These are phyloP conservation scores for Brenthis ino DNA, from an alignment of 2,888 invertebrate species.

Conservation along the genomic window DNA sequence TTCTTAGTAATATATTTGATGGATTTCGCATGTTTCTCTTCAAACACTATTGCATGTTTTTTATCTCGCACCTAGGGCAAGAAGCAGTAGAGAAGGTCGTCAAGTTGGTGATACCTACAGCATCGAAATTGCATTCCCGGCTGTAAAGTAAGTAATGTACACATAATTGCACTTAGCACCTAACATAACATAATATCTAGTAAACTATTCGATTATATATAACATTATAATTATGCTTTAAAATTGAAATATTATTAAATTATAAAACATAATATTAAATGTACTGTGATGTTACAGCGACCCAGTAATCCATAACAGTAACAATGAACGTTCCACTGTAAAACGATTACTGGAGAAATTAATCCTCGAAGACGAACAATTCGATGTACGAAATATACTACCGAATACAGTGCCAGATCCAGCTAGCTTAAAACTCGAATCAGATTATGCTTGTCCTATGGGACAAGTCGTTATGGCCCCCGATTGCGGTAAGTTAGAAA, in stretches of 20 bases:
- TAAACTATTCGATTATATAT: not conserved
- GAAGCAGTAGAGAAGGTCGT: conserved; percentile 88
- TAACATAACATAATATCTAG: conserved; percentile 2
- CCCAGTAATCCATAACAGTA: conserved; percentile 92
- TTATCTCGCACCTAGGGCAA: conserved; percentile 85
- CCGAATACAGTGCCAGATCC: conserved; percentile 98
- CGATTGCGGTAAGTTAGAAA: conserved; percentile 88
- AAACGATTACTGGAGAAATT: conserved; percentile 92
- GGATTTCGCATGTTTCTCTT: conserved; percentile 59
- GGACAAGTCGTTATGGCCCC: conserved; percentile 97
- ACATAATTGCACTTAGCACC: conserved; percentile 60
- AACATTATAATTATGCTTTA: not conserved
- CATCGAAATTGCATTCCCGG: conserved; percentile 95
- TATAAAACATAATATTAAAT: conserved; percentile 1
- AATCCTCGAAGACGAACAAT: conserved; percentile 96
- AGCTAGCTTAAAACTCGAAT: conserved; percentile 91
- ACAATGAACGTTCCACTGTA: conserved; percentile 92
- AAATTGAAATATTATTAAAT: not conserved
- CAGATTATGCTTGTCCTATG: conserved; percentile 95
- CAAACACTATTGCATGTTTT: conserved; percentile 77
- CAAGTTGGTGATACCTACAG: conserved; percentile 95
- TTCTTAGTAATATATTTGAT: conserved; percentile 5
- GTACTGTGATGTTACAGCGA: conserved; percentile 83
- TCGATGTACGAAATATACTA: conserved; percentile 94
- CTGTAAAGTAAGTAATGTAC: conserved; percentile 89